A percentile compares a stretch with the other conserved stretches of the same genome.
phyloP scores from a whole-genome alignment of 2,888 invertebrate genomes.

The Drosophila pseudotalamancana region DNA sequence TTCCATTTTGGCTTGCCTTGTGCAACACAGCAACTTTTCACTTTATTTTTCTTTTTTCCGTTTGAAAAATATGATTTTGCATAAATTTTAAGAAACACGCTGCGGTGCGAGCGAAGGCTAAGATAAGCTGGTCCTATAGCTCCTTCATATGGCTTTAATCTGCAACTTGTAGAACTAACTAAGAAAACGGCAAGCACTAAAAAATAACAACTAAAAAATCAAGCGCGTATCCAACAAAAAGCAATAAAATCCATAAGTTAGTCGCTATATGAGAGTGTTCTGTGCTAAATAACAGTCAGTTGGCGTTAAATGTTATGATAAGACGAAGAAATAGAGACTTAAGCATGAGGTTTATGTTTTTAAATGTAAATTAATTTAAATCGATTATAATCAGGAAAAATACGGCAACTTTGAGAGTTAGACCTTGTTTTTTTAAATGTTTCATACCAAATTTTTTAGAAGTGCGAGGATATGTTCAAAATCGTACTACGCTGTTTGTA shows the following conservation, averaged over 20 bases:
- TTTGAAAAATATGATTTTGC: conserved; percentile 74
- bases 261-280: neutral
- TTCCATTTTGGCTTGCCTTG: conserved; percentile 64
- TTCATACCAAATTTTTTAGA: too few relatives aligned
- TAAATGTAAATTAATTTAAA: too few relatives aligned
- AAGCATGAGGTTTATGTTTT: too few relatives aligned
- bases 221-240: conserved; percentile 1
- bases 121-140: conserved; percentile 53
- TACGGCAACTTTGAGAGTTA: too few relatives aligned
- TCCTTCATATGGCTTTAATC: conserved; percentile 36
- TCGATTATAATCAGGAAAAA: too few relatives aligned
- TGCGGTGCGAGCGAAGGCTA: conserved; percentile 48
- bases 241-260: neutral
- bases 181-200: conserved; percentile 20
- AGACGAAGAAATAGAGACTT: too few relatives aligned
- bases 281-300: neutral
- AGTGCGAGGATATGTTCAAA: too few relatives aligned
- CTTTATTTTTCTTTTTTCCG: conserved; percentile 17
- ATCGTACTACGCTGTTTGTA: neutral
- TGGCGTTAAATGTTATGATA: neutral
- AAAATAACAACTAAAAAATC: conserved; percentile 35
- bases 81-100: conserved; percentile 67
- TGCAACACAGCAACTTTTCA: conserved; percentile 42
- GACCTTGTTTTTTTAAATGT: too few relatives aligned
- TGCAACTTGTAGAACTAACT: conserved; percentile 44